phyloP scores from a whole-genome alignment of 2,797 vertebrate genomes.

The Molossus molossus region DNA sequence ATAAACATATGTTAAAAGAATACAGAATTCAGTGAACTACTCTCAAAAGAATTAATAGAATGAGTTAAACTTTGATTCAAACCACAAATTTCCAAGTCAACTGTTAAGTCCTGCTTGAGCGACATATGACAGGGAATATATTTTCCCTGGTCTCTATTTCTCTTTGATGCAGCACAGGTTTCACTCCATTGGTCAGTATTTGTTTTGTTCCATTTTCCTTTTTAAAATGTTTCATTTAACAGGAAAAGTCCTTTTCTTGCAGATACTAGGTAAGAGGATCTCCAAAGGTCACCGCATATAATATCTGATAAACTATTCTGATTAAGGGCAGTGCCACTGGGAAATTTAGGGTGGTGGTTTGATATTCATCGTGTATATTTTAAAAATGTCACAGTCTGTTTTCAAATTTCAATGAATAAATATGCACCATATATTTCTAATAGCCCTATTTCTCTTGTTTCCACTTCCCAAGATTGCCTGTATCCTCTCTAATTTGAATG shows the following conservation, averaged over 20 bases:
- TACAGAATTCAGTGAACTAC: conserved; percentile 68
- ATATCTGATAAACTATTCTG: conserved; percentile 65
- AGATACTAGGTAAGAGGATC: conserved; percentile 74
- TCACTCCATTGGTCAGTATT: conserved; percentile 59
- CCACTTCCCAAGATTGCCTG: conserved; percentile 72
- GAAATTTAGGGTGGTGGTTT: conserved; percentile 69
- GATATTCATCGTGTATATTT: conserved; percentile 60
- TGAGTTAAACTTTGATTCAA: conserved; percentile 79
- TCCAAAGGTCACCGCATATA: conserved; percentile 73
- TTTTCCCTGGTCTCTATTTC: conserved; percentile 53
- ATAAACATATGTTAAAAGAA: conserved; percentile 54
- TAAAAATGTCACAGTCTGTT: conserved; percentile 77
- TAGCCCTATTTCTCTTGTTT: conserved; percentile 68
- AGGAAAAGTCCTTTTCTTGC: conserved; percentile 78
- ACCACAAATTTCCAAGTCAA: conserved; percentile 81
- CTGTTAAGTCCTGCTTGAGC: conserved; percentile 34
- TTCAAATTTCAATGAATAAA: conserved; percentile 81
- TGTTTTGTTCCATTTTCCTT: conserved; percentile 70
- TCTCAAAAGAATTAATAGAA: conserved; percentile 73
- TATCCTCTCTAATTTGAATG: conserved; percentile 74
- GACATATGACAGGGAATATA: not conserved
- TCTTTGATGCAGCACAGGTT: conserved; percentile 20
- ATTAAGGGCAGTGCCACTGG: conserved; percentile 77
- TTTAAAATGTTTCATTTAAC: conserved; percentile 59
- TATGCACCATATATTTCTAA: conserved; percentile 74